These are phyloP conservation scores for Decapterus maruadsi DNA, from an alignment of 2,797 vertebrate species.

Conservation along the genomic window DNA sequence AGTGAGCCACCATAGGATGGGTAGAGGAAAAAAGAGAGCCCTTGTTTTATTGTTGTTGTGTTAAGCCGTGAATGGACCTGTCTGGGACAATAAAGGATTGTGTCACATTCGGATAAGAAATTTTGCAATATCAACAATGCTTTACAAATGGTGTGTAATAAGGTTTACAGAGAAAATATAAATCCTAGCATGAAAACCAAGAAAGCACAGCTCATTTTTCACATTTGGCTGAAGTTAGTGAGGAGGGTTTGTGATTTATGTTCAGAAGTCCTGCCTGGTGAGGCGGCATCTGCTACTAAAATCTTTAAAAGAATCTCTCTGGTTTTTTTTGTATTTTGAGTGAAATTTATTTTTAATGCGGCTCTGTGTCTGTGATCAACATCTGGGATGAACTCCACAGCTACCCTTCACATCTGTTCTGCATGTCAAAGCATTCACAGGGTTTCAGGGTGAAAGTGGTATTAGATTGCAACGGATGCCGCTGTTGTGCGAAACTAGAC, in stretches of 20 bases:
- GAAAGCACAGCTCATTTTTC: slow-evolving; percentile 63
- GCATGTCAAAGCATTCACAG: slow-evolving; percentile 46
- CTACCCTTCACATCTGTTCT: slow-evolving; percentile 45
- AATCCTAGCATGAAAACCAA: slow-evolving; percentile 67
- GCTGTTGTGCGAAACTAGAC: slow-evolving; percentile 58
- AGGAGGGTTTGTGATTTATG: slow-evolving; percentile 65
- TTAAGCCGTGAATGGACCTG: slow-evolving; percentile 82
- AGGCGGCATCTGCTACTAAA: slow-evolving; percentile 40
- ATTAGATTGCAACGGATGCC: slow-evolving; percentile 55
- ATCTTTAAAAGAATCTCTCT: slow-evolving; percentile 14
- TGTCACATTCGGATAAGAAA: slow-evolving; percentile 76
- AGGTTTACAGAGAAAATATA: slow-evolving; percentile 71
- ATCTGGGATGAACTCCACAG: slow-evolving; percentile 37
- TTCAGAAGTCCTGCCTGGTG: slow-evolving; percentile 33
- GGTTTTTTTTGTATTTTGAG: slow-evolving; percentile 14
- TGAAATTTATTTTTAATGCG: slow-evolving; percentile 24
- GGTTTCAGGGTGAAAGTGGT: slow-evolving; percentile 49
- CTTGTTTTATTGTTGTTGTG: slow-evolving; percentile 83
- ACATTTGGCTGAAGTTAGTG: slow-evolving; percentile 58
- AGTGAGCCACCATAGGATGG: slow-evolving; percentile 70
- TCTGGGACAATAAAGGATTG: slow-evolving; percentile 81
- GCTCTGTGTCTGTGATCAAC: slow-evolving; percentile 48
- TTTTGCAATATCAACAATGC: slow-evolving; percentile 76
- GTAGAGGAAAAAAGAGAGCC: slow-evolving; percentile 52
- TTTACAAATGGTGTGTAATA: slow-evolving; percentile 74